Percentiles rank a stretch among this genome's conserved stretches.
These are phyloP conservation scores for Pipistrellus pipistrellus DNA, from an alignment of 2,797 vertebrate genomes.

Conservation along the genomic window DNA sequence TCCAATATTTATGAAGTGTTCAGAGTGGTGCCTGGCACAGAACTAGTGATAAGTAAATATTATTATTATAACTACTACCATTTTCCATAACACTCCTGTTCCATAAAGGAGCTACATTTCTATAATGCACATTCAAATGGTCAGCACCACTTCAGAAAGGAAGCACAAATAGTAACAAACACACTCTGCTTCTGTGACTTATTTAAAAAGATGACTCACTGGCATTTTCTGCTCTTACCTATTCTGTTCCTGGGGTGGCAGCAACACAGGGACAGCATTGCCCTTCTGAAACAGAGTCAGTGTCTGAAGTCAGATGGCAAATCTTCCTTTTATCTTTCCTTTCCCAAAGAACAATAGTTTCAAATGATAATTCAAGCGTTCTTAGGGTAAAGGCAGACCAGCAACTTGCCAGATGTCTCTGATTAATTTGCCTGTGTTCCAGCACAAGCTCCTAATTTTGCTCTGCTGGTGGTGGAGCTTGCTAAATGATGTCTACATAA, in stretches of 20 bases:
- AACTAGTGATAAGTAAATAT: not conserved
- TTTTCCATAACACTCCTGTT: not conserved
- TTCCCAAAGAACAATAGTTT: slow-evolving; percentile 76
- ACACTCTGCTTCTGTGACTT: not conserved
- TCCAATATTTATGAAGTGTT: not conserved
- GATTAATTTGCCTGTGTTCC: slow-evolving; percentile 76
- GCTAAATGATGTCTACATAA: slow-evolving; percentile 59
- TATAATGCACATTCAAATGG: not conserved
- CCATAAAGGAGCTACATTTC: not conserved
- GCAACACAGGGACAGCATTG: slow-evolving; percentile 70
- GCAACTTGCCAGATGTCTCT: slow-evolving; percentile 78
- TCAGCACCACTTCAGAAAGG: not conserved
- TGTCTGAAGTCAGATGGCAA: slow-evolving; percentile 63
- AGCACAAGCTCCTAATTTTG: slow-evolving; percentile 54
- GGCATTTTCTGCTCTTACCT: slow-evolving; percentile 71
- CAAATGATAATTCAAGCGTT: slow-evolving; percentile 71
- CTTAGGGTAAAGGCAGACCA: slow-evolving; percentile 51
- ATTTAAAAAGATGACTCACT: slow-evolving; percentile 59
- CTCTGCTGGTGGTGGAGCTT: slow-evolving; percentile 60
- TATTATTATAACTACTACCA: not conserved
- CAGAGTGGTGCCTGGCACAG: not conserved
- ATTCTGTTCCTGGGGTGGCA: slow-evolving; percentile 54
- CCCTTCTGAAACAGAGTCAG: slow-evolving; percentile 66
- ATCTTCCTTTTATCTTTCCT: slow-evolving; percentile 71
- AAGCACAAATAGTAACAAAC: not conserved